Percentiles rank a stretch among this genome's conserved stretches.
Conservation (phyloP, 2,797 vertebrate species). For the Sylvia borin region DNA sequence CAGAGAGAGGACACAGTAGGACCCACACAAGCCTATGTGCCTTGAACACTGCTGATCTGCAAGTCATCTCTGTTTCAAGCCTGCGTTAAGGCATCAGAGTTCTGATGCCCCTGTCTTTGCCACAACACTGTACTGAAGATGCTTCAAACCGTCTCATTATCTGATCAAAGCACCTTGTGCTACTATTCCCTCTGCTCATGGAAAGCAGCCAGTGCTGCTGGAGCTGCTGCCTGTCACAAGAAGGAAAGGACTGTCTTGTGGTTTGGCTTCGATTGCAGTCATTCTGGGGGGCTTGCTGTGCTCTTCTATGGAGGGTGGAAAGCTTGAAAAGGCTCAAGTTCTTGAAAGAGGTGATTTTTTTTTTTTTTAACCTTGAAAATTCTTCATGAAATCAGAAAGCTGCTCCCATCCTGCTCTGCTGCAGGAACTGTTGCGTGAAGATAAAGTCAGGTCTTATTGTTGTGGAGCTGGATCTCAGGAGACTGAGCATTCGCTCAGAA, state of each 20-base stretch:
- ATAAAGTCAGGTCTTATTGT: constrained; percentile 38
- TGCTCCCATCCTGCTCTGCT: neutral
- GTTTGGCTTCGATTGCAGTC: neutral
- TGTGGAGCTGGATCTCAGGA: constrained; percentile 21
- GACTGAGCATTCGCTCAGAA: neutral
- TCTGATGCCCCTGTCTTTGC: neutral
- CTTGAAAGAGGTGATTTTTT: neutral
- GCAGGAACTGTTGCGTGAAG: constrained; percentile 16
- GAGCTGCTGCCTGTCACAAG: neutral
- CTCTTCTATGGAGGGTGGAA: neutral
- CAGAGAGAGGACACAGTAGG: neutral
- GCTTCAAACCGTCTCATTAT: neutral
- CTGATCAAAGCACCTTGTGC: neutral
- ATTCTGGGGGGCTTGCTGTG: neutral
- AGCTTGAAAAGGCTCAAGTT: neutral
- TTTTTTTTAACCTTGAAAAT: neutral
- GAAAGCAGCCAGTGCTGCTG: neutral
- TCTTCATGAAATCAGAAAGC: neutral
- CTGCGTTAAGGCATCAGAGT: neutral
- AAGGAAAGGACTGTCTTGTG: neutral
- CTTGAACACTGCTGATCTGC: neutral
- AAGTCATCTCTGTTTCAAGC: neutral
- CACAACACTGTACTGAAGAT: neutral
- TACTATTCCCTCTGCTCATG: neutral
- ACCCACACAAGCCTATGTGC: neutral